These are phyloP conservation scores for Cantharis rustica DNA, from an alignment of 2,888 invertebrate genomes.

Conservation along the genomic window DNA sequence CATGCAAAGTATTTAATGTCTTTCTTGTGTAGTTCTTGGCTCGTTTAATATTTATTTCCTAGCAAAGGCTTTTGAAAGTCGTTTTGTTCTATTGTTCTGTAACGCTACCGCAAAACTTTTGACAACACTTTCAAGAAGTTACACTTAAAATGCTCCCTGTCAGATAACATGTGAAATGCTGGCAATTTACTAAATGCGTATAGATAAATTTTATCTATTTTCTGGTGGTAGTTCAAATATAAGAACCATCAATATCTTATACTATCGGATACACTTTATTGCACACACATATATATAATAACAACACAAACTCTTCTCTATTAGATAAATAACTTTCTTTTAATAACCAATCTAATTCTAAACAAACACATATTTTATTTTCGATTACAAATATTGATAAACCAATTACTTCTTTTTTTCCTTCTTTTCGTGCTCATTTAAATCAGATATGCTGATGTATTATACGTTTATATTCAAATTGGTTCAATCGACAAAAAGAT, in stretches of 20 bases:
- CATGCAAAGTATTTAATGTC: constrained; percentile 24
- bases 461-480: constrained; percentile 25
- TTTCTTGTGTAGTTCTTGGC: constrained; percentile 21
- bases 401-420: background rate
- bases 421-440: background rate
- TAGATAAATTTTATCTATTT: constrained; percentile 9
- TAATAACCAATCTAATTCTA: background rate
- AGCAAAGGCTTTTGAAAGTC: constrained; percentile 19
- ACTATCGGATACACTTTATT: constrained; percentile 10
- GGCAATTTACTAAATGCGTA: constrained; percentile 13
- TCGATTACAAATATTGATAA: background rate
- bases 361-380: background rate
- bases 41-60: constrained; percentile 31
- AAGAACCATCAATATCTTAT: constrained; percentile 8
- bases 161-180: constrained; percentile 18
- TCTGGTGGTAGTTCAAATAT: background rate
- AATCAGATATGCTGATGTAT: background rate
- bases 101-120: constrained; percentile 20
- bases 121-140: constrained; percentile 18
- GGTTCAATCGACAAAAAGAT: constrained; percentile 17
- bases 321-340: background rate
- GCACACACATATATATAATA: background rate
- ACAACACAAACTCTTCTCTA: background rate
- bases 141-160: constrained; percentile 6
- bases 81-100: constrained; percentile 24